Conservation (phyloP, 2,797 vertebrate species). For the Scolopax bukidnonensis region DNA sequence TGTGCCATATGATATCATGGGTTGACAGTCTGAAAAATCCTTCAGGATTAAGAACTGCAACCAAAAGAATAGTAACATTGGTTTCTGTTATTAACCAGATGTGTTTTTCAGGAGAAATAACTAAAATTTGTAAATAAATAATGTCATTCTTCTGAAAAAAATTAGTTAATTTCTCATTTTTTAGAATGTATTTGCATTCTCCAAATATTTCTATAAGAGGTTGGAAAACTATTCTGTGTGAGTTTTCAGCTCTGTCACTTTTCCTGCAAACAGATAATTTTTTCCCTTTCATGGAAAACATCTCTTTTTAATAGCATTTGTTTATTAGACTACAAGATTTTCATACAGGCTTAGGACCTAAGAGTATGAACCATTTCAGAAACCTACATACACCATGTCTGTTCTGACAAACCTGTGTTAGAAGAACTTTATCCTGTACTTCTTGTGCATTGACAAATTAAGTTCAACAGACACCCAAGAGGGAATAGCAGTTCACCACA, state of each 20-base stretch:
- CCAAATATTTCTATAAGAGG: not conserved
- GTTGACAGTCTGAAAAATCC: not conserved
- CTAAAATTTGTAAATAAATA: not conserved
- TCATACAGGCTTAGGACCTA: not conserved
- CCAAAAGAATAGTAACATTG: not conserved
- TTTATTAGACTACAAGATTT: slow-evolving; percentile 19
- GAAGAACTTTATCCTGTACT: not conserved
- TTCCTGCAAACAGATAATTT: not conserved
- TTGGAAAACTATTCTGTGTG: not conserved
- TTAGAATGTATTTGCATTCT: not conserved
- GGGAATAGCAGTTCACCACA: slow-evolving; percentile 18
- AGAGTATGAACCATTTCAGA: not conserved
- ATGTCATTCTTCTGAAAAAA: not conserved
- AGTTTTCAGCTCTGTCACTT: not conserved
- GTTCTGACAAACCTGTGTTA: not conserved
- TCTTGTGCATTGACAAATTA: slow-evolving; percentile 45
- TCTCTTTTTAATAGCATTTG: not conserved
- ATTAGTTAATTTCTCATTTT: not conserved
- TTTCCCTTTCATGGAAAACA: not conserved
- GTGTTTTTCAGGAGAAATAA: not conserved
- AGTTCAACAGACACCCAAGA: slow-evolving; percentile 31
- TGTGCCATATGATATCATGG: fast-evolving
- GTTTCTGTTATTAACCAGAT: not conserved
- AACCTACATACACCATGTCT: not conserved
- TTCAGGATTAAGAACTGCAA: not conserved